These are phyloP conservation scores for Neodontobutis hainanensis DNA, from an alignment of 2,113 vertebrate species.

Conservation along the genomic window DNA sequence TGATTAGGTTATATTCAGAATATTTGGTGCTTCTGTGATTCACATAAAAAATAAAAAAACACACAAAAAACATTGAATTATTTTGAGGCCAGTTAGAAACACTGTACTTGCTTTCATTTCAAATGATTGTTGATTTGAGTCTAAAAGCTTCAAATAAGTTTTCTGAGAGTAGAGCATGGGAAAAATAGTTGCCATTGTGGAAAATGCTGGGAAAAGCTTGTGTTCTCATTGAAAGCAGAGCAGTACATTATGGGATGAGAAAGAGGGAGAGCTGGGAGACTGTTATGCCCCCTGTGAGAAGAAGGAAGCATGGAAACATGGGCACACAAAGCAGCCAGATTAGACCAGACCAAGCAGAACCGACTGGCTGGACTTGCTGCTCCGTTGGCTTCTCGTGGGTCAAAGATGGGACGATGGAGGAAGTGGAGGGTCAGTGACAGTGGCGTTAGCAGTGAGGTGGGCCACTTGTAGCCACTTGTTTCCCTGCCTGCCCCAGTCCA, in stretches of 20 bases:
- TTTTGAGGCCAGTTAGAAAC: too few species aligned
- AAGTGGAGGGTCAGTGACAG: constrained; percentile 27
- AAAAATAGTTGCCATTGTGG: constrained; percentile 64
- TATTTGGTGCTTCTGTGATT: too few species aligned
- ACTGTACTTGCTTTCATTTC: constrained; percentile 32
- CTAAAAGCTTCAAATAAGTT: constrained; percentile 63
- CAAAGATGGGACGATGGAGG: constrained; percentile 35
- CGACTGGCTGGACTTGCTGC: constrained; percentile 21
- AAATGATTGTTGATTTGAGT: constrained; percentile 39
- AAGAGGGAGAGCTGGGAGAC: constrained; percentile 43
- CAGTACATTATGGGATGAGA: constrained; percentile 62
- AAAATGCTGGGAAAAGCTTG: constrained; percentile 69
- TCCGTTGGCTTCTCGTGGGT: constrained; percentile 25
- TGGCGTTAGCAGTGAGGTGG: background rate
- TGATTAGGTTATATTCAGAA: background rate
- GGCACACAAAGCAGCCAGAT: constrained; percentile 41
- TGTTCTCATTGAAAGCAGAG: constrained; percentile 61
- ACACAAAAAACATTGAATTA: too few species aligned
- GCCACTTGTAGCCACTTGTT: constrained; percentile 15
- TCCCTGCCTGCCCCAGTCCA: constrained; percentile 15
- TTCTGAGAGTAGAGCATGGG: constrained; percentile 65
- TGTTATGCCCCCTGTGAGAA: constrained; percentile 50
- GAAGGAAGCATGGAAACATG: constrained; percentile 57
- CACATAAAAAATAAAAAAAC: too few species aligned
- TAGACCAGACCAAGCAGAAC: constrained; percentile 47